Evolutionary conservation across 2,797 vertebrate species (phyloP).

Genomic region (Sebastes taczanowskii): DNA sequence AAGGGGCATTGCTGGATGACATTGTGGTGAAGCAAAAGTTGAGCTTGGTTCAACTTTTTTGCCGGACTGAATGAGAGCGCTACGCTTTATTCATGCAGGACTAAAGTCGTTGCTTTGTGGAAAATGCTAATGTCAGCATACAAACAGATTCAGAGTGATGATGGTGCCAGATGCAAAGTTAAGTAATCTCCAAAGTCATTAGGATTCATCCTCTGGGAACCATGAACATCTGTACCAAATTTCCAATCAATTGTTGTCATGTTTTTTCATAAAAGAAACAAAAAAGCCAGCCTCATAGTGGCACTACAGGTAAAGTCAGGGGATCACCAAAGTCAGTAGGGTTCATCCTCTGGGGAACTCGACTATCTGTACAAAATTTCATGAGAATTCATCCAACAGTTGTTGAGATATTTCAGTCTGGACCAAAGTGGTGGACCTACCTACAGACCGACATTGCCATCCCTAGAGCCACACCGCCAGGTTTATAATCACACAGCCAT

Average conservation of each 20-base stretch:
- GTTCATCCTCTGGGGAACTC: not conserved
- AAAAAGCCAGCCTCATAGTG: not conserved
- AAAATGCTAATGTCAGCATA: too few species aligned
- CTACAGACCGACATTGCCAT: not conserved
- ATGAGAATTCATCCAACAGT: too few species aligned
- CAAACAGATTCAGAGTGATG: too few species aligned
- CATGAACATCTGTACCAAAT: not conserved
- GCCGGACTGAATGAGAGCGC: not conserved
- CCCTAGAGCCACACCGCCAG: not conserved
- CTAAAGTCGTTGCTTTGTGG: not conserved
- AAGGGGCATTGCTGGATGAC: rapidly evolving
- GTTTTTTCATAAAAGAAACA: not conserved
- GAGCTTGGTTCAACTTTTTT: not conserved
- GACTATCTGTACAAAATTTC: not conserved
- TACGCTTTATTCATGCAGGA: not conserved
- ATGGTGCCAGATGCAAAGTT: not conserved
- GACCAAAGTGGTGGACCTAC: not conserved
- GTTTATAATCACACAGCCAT: not conserved
- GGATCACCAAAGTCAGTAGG: not conserved
- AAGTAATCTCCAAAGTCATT: not conserved
- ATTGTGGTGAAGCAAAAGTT: too few species aligned
- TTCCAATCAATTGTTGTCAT: not conserved
- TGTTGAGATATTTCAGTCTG: not conserved
- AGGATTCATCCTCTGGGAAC: not conserved
- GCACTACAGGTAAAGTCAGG: not conserved